phyloP scores from a whole-genome alignment of 1,140 invertebrate species.

The Drosophila novamexicana region DNA sequence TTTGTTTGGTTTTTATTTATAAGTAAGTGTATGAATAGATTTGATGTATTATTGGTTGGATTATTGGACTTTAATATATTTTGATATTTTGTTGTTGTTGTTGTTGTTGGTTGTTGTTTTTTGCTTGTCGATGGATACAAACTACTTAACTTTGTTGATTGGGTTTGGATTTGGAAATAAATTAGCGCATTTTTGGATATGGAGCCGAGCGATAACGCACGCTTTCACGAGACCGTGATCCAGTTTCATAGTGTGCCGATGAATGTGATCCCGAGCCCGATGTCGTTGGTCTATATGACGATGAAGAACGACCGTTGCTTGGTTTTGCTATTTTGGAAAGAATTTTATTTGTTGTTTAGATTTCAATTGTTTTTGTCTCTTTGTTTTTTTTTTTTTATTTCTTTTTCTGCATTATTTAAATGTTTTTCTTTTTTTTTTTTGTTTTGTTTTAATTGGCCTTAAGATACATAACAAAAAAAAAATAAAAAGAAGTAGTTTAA shows the following conservation, averaged over 20 bases:
- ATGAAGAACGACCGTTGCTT: slow-evolving; percentile 84
- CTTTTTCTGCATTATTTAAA: slow-evolving; percentile 27
- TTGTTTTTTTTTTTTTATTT: slow-evolving; percentile 23
- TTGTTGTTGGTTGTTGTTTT: slow-evolving; percentile 34
- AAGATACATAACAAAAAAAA: slow-evolving; percentile 61
- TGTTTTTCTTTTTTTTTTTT: slow-evolving; percentile 10
- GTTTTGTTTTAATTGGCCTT: slow-evolving; percentile 38
- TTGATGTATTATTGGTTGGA: slow-evolving; percentile 56
- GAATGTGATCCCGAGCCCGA: slow-evolving; percentile 84
- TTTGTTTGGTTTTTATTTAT: slow-evolving; percentile 43
- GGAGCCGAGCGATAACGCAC: slow-evolving; percentile 83
- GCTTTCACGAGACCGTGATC: slow-evolving; percentile 84
- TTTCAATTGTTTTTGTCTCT: slow-evolving; percentile 61
- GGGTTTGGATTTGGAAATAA: slow-evolving; percentile 40
- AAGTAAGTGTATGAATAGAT: slow-evolving; percentile 49
- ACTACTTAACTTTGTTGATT: slow-evolving; percentile 60
- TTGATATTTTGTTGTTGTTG: slow-evolving; percentile 28
- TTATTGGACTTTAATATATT: slow-evolving; percentile 70
- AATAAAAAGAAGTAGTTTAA: slow-evolving; percentile 59
- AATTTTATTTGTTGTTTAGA: slow-evolving; percentile 82
- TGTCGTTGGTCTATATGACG: slow-evolving; percentile 82
- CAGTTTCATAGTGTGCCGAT: slow-evolving; percentile 83
- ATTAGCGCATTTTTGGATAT: slow-evolving; percentile 84
- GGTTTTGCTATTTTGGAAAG: slow-evolving; percentile 83
- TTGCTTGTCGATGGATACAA: slow-evolving; percentile 38